Evolutionary conservation across 2,113 vertebrate genomes (phyloP).

Genomic region (Ciconia boyciana): DNA sequence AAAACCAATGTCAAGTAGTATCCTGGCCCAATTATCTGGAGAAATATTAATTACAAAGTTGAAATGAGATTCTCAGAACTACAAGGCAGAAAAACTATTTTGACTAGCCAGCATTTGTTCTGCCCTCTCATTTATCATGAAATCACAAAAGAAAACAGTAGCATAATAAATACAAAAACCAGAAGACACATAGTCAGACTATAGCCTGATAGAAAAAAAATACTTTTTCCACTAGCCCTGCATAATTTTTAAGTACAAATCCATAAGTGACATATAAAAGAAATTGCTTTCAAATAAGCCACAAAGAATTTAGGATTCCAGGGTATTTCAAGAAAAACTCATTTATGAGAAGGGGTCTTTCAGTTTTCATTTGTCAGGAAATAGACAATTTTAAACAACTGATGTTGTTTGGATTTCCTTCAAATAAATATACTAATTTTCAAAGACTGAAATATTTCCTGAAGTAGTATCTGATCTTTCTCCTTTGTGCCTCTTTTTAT

Average conservation of each 20-base stretch:
- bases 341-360: neutral
- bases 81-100: neutral
- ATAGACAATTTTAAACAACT: neutral
- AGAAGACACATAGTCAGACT: neutral
- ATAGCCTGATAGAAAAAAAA: neutral
- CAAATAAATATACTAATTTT: neutral
- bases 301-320: neutral
- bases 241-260: neutral
- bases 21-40: neutral
- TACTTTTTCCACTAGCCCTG: neutral
- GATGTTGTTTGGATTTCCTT: neutral
- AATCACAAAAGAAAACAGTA: neutral
- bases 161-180: neutral
- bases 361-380: neutral
- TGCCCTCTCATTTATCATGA: neutral
- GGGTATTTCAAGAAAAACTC: neutral
- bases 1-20: neutral
- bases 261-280: neutral
- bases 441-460: neutral
- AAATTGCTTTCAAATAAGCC: neutral
- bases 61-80: neutral
- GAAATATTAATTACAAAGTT: neutral
- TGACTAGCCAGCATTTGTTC: neutral
- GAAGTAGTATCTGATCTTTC: neutral
- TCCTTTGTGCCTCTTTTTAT: neutral